Conservation (phyloP, 2,797 vertebrate genomes). For the Sebastes matsubarae region DNA sequence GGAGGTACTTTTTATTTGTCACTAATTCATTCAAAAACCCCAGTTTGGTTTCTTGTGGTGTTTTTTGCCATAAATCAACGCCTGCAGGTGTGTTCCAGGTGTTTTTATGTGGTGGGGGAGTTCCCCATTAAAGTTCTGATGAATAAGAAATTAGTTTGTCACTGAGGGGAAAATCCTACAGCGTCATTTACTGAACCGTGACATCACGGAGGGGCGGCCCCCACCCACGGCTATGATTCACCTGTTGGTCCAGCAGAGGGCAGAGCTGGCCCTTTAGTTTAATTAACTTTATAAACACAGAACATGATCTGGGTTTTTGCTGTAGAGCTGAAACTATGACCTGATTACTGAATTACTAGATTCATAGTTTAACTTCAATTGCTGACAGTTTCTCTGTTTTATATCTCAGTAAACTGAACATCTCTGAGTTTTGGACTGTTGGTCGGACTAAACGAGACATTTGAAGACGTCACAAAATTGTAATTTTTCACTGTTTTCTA, state of each 20-base stretch:
- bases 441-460: too few relatives aligned
- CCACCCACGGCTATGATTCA: not conserved
- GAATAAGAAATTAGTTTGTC: not conserved
- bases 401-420: too few relatives aligned
- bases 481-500: too few relatives aligned
- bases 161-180: conserved; percentile 46
- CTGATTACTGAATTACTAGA: too few relatives aligned
- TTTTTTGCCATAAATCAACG: not conserved
- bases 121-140: not conserved
- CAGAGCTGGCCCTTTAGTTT: not conserved
- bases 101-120: not conserved
- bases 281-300: too few relatives aligned
- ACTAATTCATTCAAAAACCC: not conserved
- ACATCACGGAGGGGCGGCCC: not conserved
- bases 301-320: too few relatives aligned
- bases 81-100: conserved; percentile 23
- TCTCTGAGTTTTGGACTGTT: too few relatives aligned
- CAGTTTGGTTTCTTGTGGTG: not conserved
- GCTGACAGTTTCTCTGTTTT: too few relatives aligned
- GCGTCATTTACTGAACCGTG: conserved; percentile 20
- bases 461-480: too few relatives aligned
- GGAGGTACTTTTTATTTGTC: not conserved
- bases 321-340: too few relatives aligned
- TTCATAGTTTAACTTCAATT: too few relatives aligned
- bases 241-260: conserved; percentile 32